These are phyloP conservation scores for Creontiades dilutus DNA, from an alignment of 2,888 invertebrate genomes.

Conservation along the genomic window DNA sequence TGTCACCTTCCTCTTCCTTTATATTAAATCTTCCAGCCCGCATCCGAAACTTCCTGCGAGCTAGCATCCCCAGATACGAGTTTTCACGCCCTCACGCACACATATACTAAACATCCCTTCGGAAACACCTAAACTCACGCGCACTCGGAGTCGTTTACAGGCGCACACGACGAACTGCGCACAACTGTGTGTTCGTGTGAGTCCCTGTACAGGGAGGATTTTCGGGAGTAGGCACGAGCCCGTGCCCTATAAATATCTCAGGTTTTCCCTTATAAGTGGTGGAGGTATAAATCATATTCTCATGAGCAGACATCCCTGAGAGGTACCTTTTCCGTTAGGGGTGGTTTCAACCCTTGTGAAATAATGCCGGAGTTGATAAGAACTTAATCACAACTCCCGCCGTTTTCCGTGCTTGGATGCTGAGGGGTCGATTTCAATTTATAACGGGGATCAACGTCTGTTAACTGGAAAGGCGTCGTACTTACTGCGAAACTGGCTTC, in stretches of 20 bases:
- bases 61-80: not conserved
- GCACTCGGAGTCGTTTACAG: not conserved
- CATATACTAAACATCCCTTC: not conserved
- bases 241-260: conserved; percentile 45
- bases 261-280: not conserved
- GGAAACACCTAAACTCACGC: not conserved
- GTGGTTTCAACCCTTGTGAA: conserved; percentile 26
- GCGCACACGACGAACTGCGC: not conserved
- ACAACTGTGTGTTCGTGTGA: not conserved
- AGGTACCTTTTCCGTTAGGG: not conserved
- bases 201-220: not conserved
- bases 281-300: conserved; percentile 41
- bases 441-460: not conserved
- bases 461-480: too few species aligned
- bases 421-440: not conserved
- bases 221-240: not conserved
- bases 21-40: not conserved
- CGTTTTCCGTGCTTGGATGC: not conserved
- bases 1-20: not conserved
- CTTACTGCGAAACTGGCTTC: too few species aligned
- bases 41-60: not conserved
- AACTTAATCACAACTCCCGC: conserved; percentile 26
- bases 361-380: conserved; percentile 53
- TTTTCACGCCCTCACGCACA: not conserved
- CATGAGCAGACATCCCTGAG: not conserved